Evolutionary conservation across 2,888 invertebrate species (phyloP), one percentile per base, ranked within the genome.

Genomic region (Calameuta filiformis): DNA sequence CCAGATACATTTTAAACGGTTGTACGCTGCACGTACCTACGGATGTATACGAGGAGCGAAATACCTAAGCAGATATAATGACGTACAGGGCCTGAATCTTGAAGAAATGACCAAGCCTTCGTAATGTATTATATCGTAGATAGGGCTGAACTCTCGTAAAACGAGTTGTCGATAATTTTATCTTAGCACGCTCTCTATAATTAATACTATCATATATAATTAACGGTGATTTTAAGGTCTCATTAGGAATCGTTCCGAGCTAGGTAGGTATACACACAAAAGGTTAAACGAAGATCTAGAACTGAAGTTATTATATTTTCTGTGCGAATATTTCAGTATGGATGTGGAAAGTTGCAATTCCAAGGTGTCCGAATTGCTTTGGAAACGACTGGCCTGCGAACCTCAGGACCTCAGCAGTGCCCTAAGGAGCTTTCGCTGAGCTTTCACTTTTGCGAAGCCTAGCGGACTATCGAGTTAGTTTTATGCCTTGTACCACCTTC

Each of bases 391-490:
- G 56, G 35, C 75, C 31, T 71, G 74, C 9, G 73, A 12, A 35
- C 75, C 76, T 81, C 74, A 37, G 68, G 34, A 71, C 69, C 71
- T 76, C 71, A 75, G 30, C 68, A 34, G 71, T 71, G 37, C 68
- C 75, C 75, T 69, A 34, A 69, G 33, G 34, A 71, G 80, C 79
- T 83, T 84, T 81, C 76, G 87, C 87, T 85, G 85, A 86, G 85
- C 82, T 86, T 86, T 86, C 84, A 83, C 84, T 87, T 84, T 84
- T 82, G 35, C 23, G 75, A 37, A 35, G 78, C 71, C 76, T 76
- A 79, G 73, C 56, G 69, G 73, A 71, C 73, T 76, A 74, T 80
- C 78, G 79, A 79, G 81, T 79, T 80, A 81, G 81, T 84, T 84
- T 84, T 85, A 81, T 81, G 75, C 80, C 81, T 76, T 69, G 75